These are phyloP conservation scores for Ennomos fuscantarius DNA, from an alignment of 2,888 invertebrate genomes.

Conservation along the genomic window DNA sequence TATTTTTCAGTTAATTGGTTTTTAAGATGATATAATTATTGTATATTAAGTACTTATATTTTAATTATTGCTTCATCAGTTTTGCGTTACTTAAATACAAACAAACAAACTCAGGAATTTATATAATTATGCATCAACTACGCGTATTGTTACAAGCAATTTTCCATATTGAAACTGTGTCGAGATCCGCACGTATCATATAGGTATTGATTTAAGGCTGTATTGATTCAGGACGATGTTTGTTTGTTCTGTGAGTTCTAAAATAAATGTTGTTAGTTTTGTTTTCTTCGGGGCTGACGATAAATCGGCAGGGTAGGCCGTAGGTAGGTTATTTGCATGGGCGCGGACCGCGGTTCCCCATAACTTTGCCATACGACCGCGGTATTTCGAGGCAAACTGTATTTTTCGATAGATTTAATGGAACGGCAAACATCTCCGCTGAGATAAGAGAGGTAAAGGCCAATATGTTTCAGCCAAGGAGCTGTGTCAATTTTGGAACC, in stretches of 20 bases:
- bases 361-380: constrained; percentile 63
- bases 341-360: constrained; percentile 52
- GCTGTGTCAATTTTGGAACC: constrained; percentile 1
- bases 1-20: too few relatives aligned
- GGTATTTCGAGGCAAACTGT: constrained; percentile 71
- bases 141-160: constrained; percentile 49
- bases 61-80: too few relatives aligned
- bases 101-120: too few relatives aligned
- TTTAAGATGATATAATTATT: too few relatives aligned
- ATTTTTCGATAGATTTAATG: constrained; percentile 67
- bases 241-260: constrained; percentile 49
- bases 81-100: too few relatives aligned
- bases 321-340: constrained; percentile 60
- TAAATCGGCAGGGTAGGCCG: constrained; percentile 68
- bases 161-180: constrained; percentile 53
- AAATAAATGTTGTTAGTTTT: constrained; percentile 59
- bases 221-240: constrained; percentile 66
- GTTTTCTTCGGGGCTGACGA: constrained; percentile 69
- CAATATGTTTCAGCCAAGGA: constrained; percentile 9
- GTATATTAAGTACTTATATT: too few relatives aligned
- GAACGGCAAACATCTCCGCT: constrained; percentile 58
- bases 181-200: constrained; percentile 45
- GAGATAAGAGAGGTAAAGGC: constrained; percentile 31
- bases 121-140: constrained; percentile 51
- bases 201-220: constrained; percentile 29